Percentiles rank a stretch among this genome's conserved stretches.
These are phyloP conservation scores for Thomomys bottae DNA, from an alignment of 2,113 vertebrate genomes.

Conservation along the genomic window DNA sequence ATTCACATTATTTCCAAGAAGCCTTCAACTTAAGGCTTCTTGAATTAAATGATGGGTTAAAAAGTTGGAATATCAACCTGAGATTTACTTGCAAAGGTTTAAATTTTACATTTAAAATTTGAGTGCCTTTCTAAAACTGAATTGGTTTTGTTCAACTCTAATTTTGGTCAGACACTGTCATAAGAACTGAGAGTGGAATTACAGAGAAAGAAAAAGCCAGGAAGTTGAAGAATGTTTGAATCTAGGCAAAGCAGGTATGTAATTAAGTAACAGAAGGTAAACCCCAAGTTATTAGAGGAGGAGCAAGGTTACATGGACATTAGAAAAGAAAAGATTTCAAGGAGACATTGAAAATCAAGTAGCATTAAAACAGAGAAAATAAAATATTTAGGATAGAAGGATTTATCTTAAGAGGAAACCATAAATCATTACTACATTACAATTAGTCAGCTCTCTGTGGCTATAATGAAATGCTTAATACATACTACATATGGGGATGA, in stretches of 20 bases:
- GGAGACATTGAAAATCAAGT: not conserved
- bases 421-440: not conserved
- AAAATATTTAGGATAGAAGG: not conserved
- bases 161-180: not conserved
- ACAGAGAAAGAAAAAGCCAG: not conserved
- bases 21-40: not conserved
- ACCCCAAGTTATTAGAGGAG: not conserved
- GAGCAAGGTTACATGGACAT: not conserved
- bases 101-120: not conserved
- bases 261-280: not conserved
- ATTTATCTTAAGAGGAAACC: not conserved
- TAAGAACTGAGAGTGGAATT: not conserved
- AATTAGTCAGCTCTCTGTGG: not conserved
- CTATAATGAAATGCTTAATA: not conserved
- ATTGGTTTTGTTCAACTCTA: not conserved
- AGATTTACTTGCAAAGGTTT: slow-evolving; percentile 39
- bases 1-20: not conserved
- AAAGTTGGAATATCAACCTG: not conserved
- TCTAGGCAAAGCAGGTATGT: not conserved
- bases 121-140: not conserved
- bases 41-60: not conserved
- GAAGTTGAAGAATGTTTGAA: not conserved
- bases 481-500: not conserved
- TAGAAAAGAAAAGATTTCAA: not conserved
- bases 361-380: not conserved